A percentile compares a stretch with the other conserved stretches of the same genome.
Evolutionary conservation across 2,888 invertebrate species (phyloP).

Genomic region (Panzeria rudis): DNA sequence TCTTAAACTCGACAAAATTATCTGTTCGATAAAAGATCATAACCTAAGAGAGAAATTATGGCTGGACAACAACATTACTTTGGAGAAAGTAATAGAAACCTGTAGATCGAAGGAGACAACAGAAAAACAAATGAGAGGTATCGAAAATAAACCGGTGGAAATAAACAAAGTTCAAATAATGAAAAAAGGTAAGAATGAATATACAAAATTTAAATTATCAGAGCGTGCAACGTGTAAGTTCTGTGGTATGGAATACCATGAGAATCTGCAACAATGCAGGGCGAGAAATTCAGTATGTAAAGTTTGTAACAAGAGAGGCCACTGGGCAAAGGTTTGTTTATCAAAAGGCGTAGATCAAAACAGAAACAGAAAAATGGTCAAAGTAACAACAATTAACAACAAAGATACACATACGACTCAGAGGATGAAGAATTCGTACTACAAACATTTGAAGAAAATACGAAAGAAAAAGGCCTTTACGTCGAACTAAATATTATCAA

Average conservation of each 20-base stretch:
- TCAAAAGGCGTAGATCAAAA: not conserved
- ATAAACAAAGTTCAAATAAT: too few relatives aligned
- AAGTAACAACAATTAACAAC: constrained; percentile 2
- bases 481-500: not conserved
- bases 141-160: too few relatives aligned
- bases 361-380: constrained; percentile 11
- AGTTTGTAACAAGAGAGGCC: constrained; percentile 30
- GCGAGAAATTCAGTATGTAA: constrained; percentile 15
- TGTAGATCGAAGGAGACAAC: constrained; percentile 9
- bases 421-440: constrained; percentile 15
- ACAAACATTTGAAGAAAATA: not conserved
- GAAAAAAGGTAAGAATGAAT: too few relatives aligned
- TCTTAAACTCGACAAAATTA: constrained; percentile 23
- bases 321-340: constrained; percentile 28
- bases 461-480: constrained; percentile 10
- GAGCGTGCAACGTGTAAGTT: constrained; percentile 23
- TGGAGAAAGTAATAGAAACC: constrained; percentile 8
- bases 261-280: constrained; percentile 21
- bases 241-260: constrained; percentile 39
- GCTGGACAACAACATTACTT: constrained; percentile 31
- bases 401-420: too few relatives aligned
- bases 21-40: constrained; percentile 34
- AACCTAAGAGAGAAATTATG: constrained; percentile 26
- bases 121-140: too few relatives aligned
- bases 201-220: too few relatives aligned